Percentiles rank a stretch among this genome's conserved stretches.
phyloP scores from a whole-genome alignment of 2,113 vertebrate species.

The Halcyon malimbica region DNA sequence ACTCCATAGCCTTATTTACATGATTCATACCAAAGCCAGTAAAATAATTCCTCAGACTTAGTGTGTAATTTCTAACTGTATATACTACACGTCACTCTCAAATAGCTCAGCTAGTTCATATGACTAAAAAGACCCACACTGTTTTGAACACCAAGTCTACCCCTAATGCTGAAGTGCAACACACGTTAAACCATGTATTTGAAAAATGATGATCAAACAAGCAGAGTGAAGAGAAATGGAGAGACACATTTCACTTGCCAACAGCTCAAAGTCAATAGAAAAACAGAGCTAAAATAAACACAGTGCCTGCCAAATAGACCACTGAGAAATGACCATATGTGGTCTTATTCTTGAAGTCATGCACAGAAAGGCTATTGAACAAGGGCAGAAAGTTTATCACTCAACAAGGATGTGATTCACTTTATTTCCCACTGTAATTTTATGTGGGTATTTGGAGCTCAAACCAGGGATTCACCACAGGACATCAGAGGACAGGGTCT shows the following conservation, averaged over 20 bases:
- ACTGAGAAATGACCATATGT: not conserved
- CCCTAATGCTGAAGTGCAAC: not conserved
- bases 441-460: not conserved
- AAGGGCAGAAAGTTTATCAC: not conserved
- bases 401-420: not conserved
- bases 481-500: not conserved
- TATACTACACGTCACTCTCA: not conserved
- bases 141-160: not conserved
- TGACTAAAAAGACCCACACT: not conserved
- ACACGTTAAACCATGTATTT: not conserved
- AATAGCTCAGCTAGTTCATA: not conserved
- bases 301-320: not conserved
- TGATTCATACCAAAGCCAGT: not conserved
- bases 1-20: constrained; percentile 9
- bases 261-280: not conserved
- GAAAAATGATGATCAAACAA: not conserved
- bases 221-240: not conserved
- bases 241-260: not conserved
- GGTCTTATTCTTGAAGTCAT: not conserved
- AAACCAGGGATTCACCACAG: not conserved
- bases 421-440: not conserved
- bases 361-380: not conserved
- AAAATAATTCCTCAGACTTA: not conserved
- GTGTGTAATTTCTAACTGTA: not conserved
- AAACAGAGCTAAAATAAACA: not conserved